Evolutionary conservation across 1,140 invertebrate species (phyloP).

Genomic region (Drosophila tristis): DNA sequence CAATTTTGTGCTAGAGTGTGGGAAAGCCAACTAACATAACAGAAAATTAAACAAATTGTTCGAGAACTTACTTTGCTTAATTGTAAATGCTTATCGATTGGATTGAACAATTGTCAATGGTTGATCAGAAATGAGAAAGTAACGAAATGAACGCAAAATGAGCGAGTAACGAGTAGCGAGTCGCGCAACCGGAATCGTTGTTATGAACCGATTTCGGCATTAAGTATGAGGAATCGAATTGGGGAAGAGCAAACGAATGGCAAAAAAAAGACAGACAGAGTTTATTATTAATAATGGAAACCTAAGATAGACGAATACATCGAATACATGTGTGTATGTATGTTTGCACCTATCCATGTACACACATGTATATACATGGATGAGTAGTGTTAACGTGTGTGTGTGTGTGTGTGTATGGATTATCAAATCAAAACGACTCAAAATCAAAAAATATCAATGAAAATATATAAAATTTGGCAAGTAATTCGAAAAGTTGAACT

Average conservation of each 20-base stretch:
- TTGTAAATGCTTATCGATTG: slow-evolving; percentile 76
- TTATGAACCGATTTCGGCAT: slow-evolving; percentile 1
- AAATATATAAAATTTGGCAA: too few relatives aligned
- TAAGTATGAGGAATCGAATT: slow-evolving; percentile 1
- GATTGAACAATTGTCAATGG: slow-evolving; percentile 41
- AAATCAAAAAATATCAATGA: too few relatives aligned
- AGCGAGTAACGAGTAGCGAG: slow-evolving; percentile 12
- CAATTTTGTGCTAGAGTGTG: slow-evolving; percentile 28
- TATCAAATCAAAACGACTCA: too few relatives aligned
- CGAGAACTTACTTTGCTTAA: slow-evolving; percentile 77
- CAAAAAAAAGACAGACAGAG: slow-evolving; percentile 37
- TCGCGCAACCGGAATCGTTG: slow-evolving; percentile 12
- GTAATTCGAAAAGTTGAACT: too few relatives aligned
- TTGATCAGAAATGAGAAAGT: slow-evolving; percentile 54
- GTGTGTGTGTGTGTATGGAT: too few relatives aligned
- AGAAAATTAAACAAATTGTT: slow-evolving; percentile 57
- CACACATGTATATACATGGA: too few relatives aligned
- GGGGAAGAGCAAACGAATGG: slow-evolving; percentile 63
- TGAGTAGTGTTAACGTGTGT: too few relatives aligned
- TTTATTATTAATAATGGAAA: slow-evolving; percentile 34
- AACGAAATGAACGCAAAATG: slow-evolving; percentile 57
- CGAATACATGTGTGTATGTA: slow-evolving; percentile 27
- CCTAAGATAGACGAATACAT: slow-evolving; percentile 43
- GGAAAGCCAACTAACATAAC: slow-evolving; percentile 55
- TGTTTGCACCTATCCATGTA: not conserved